phyloP scores from a whole-genome alignment of 2,888 invertebrate genomes.

The Troides aeacus region DNA sequence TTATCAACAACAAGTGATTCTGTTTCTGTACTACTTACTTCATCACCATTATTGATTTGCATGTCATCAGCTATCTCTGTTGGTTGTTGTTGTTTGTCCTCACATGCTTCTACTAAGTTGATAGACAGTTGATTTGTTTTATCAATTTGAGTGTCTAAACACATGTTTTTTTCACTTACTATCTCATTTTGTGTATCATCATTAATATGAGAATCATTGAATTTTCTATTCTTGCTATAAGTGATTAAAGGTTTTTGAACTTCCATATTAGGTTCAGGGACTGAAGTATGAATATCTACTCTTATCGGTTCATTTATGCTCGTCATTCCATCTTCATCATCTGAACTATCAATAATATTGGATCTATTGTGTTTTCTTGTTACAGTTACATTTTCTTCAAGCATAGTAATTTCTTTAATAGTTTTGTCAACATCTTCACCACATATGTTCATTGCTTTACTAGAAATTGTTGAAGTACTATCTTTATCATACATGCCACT shows the following conservation, averaged over 20 bases:
- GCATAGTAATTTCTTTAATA: not conserved
- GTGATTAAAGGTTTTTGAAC: conserved; percentile 14
- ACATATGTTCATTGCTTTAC: conserved; percentile 19
- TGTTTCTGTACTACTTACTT: conserved; percentile 8
- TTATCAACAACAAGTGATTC: not conserved
- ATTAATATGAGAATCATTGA: conserved; percentile 1
- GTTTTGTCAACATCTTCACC: not conserved
- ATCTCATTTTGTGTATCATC: conserved; percentile 23
- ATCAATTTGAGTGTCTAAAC: not conserved
- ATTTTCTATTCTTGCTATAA: conserved; percentile 25
- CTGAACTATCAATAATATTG: conserved; percentile 43
- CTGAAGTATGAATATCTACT: conserved; percentile 38
- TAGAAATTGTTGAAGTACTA: conserved; percentile 22
- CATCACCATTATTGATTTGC: conserved; percentile 5
- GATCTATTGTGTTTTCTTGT: conserved; percentile 38
- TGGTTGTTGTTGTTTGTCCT: not conserved
- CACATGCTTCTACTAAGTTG: not conserved
- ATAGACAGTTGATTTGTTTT: conserved; percentile 7
- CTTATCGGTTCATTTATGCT: conserved; percentile 37
- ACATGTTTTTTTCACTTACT: conserved; percentile 8
- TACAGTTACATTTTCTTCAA: conserved; percentile 25
- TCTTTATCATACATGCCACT: conserved; percentile 24
- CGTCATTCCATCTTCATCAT: conserved; percentile 39
- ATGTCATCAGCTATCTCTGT: not conserved
- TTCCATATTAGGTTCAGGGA: conserved; percentile 2